Evolutionary conservation across 2,888 invertebrate species (phyloP).

Genomic region (Pseudococcus viburni): DNA sequence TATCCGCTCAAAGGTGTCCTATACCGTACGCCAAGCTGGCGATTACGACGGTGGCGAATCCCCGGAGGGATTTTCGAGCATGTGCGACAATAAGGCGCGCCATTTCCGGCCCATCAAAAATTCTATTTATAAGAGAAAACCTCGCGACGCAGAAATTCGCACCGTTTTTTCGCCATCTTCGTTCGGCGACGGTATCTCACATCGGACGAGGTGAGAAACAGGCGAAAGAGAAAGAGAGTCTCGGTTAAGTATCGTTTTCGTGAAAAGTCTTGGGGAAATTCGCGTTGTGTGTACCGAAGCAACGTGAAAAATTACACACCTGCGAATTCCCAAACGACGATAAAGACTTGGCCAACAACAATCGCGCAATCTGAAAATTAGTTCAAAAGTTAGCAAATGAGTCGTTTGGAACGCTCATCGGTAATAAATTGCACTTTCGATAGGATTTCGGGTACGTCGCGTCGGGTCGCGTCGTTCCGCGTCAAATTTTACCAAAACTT

Average conservation of each 20-base stretch:
- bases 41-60: background rate
- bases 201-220: no score
- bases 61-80: background rate
- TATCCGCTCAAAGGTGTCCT: background rate
- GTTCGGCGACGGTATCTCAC: no score
- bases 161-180: no score
- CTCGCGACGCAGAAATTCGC: background rate
- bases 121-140: background rate
- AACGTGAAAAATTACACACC: constrained; percentile 24
- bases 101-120: background rate
- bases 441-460: background rate
- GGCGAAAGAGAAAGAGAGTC: no score
- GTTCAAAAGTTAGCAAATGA: constrained; percentile 47
- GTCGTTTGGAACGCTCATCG: constrained; percentile 23
- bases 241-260: no score
- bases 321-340: constrained; percentile 44
- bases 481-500: constrained; percentile 27
- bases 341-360: constrained; percentile 35
- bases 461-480: background rate
- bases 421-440: constrained; percentile 32
- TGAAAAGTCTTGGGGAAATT: background rate
- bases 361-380: constrained; percentile 24
- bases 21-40: background rate
- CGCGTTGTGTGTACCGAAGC: background rate
- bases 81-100: background rate